Conservation (phyloP, 2,888 invertebrate genomes). For the Metellina segmentata region DNA sequence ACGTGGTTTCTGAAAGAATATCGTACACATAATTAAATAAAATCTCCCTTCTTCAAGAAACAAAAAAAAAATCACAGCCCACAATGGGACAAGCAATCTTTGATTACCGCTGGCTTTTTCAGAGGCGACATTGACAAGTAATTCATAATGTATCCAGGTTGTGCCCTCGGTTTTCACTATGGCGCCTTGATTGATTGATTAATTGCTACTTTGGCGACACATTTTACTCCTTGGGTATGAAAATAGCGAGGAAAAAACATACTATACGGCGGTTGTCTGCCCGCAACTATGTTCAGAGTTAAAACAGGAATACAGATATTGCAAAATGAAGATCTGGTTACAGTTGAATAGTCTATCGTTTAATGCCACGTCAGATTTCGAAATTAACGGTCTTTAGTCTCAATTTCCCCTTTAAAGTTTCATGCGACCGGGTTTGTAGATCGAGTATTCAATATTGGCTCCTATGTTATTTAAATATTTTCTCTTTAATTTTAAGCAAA, state of each 20-base stretch:
- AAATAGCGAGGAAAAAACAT: neutral
- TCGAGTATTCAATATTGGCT: no score
- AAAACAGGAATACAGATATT: neutral
- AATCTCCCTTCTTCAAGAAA: no score
- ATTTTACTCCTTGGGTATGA: constrained; percentile 16
- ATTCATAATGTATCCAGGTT: constrained; percentile 18
- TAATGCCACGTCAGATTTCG: no score
- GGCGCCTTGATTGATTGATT: constrained; percentile 11
- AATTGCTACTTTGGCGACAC: constrained; percentile 22
- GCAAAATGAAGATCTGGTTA: no score
- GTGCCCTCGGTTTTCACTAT: neutral
- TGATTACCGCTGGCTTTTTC: neutral
- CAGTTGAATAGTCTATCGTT: no score
- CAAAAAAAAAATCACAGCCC: neutral
- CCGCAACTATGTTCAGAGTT: constrained; percentile 3
- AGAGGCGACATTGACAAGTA: constrained; percentile 30
- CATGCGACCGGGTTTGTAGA: no score
- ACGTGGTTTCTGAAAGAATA: no score
- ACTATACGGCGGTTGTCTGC: neutral
- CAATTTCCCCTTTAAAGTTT: no score
- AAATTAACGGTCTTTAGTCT: no score
- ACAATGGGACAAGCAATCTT: neutral
- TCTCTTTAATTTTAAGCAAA: no score
- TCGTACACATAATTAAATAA: no score
- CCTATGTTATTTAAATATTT: no score